Conservation (phyloP, 2,888 invertebrate genomes). For the Caenorhabditis sinica region DNA sequence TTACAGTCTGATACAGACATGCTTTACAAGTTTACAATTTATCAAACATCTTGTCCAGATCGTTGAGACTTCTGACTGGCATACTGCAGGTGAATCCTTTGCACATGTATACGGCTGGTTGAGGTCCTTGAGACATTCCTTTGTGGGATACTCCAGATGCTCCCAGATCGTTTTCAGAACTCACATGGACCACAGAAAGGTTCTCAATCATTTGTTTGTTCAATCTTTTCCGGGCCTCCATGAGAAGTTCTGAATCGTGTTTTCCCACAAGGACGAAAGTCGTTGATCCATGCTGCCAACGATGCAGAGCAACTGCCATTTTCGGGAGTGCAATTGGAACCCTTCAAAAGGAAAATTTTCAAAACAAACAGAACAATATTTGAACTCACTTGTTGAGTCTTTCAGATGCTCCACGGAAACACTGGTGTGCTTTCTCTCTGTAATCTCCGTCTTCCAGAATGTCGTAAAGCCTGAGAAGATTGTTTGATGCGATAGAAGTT, state of each 20-base stretch:
- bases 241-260: constrained; percentile 33
- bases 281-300: constrained; percentile 53
- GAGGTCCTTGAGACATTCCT: constrained; percentile 51
- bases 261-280: constrained; percentile 58
- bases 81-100: constrained; percentile 59
- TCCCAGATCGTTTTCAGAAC: constrained; percentile 31
- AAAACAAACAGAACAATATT: not conserved
- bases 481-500: constrained; percentile 92
- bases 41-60: constrained; percentile 48
- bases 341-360: constrained; percentile 16
- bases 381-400: constrained; percentile 86
- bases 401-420: constrained; percentile 86
- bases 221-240: not conserved
- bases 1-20: constrained; percentile 15
- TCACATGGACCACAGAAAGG: constrained; percentile 50
- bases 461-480: constrained; percentile 87
- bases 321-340: constrained; percentile 54
- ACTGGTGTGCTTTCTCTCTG: constrained; percentile 81
- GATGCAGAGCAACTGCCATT: constrained; percentile 49
- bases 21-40: constrained; percentile 22
- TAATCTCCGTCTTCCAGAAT: constrained; percentile 87
- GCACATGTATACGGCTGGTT: constrained; percentile 68
- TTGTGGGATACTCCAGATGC: constrained; percentile 48
- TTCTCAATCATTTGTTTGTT: constrained; percentile 39
- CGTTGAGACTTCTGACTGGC: constrained; percentile 52